Base-by-base conservation (phyloP, 2,797 vertebrate species). In the Smutsia gigantea region DNA sequence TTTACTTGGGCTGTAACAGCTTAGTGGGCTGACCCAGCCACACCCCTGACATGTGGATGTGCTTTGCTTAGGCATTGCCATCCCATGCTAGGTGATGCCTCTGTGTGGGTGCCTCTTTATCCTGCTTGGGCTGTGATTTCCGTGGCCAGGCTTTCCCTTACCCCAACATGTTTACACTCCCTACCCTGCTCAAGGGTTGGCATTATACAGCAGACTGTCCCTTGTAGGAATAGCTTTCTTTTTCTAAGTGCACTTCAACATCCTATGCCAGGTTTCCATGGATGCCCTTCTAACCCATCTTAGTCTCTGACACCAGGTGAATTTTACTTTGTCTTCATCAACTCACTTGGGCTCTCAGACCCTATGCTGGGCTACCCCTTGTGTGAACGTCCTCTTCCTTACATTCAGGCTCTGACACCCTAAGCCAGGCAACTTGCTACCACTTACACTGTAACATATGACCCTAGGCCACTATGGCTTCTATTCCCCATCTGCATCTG, bases 291-390 rank as follows among this genome's bases (percentile, higher is more conserved):
- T 53, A 6, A 29, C 3, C 4, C 21, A 2, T 3, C 19, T 66
- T 34, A 23, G 46, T 4, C 27, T 93, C 55, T 78, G 25, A 79
- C 4, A 27, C 0, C 13, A 10, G 11, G 7, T 51, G 34, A 10
- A 85, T 75, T 63, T 9, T 25, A 69, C 21, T 49, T 7, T 90
- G 17, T 7, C 15, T 77, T 37, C 25, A 12, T 88, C 31, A 34
- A 0, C 4, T 77, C 17, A 31, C 1, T 2, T 18, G n/a, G 27
- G 46, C 29, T 66, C 46, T n/a, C 51, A 63, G 0, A 3, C 2
- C 1, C 53, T 77, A 0, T 34, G 46, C 37, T 42, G 17, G 11
- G 2, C 2, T 39, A 25, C 17, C 0, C 37, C 13, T 10, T 5
- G 12, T 11, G 5, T 57, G 14, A 29, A 31, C 1, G 2, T 49